phyloP scores from a whole-genome alignment of 2,888 invertebrate genomes.

The Polymixis lichenea region DNA sequence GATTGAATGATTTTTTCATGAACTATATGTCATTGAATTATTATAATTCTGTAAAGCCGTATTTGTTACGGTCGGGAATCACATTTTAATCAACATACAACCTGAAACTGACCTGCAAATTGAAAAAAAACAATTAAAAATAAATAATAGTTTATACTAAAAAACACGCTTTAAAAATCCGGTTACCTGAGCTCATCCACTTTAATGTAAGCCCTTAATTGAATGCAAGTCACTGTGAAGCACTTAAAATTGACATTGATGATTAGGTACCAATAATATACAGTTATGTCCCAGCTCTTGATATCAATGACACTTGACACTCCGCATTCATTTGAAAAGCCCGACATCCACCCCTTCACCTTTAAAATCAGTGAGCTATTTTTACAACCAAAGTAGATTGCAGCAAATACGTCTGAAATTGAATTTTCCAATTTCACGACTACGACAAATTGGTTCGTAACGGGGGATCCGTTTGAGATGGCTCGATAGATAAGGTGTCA shows the following conservation, averaged over 20 bases:
- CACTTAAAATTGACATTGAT: neutral
- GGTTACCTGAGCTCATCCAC: no score
- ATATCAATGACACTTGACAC: neutral
- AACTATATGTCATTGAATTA: no score
- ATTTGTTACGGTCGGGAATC: no score
- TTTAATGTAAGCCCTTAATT: neutral
- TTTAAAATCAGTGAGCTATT: slow-evolving; percentile 23
- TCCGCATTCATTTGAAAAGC: slow-evolving; percentile 7
- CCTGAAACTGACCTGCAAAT: no score
- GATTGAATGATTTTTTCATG: no score
- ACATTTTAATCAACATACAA: no score
- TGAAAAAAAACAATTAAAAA: no score
- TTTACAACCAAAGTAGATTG: slow-evolving; percentile 31
- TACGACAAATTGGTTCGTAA: slow-evolving; percentile 73
- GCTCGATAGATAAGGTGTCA: slow-evolving; percentile 61
- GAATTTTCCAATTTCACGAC: slow-evolving; percentile 71
- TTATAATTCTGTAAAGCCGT: no score
- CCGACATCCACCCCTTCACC: neutral
- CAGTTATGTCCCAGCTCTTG: neutral
- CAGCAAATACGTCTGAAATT: slow-evolving; percentile 48
- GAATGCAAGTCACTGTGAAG: neutral
- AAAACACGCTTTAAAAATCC: no score
- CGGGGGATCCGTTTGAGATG: slow-evolving; percentile 63
- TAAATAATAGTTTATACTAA: no score
- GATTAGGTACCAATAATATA: no score